Evolutionary conservation across 1,140 invertebrate species (phyloP).

Genomic region (Himalopsyche phryganea): DNA sequence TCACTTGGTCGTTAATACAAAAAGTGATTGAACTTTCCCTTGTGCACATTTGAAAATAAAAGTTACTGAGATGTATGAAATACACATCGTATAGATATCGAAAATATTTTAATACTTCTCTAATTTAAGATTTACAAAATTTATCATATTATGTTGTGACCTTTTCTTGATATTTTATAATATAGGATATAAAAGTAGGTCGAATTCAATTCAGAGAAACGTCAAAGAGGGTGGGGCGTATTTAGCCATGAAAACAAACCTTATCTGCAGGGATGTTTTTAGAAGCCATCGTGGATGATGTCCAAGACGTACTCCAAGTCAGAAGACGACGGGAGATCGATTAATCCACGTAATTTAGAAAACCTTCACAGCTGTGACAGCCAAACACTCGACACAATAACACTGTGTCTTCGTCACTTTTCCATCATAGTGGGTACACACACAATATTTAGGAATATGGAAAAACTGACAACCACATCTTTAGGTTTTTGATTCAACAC

Average conservation of each 20-base stretch:
- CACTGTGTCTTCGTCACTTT: constrained; percentile 25
- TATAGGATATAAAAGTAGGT: constrained; percentile 25
- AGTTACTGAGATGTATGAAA: too few species aligned
- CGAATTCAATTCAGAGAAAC: constrained; percentile 12
- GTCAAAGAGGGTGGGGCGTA: constrained; percentile 21
- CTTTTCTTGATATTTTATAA: constrained; percentile 11
- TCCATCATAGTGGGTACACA: constrained; percentile 15
- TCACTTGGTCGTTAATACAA: too few species aligned
- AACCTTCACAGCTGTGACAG: constrained; percentile 26
- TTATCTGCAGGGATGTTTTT: constrained; percentile 31
- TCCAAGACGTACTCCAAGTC: constrained; percentile 17
- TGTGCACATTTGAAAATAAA: too few species aligned
- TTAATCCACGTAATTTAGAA: constrained; percentile 19
- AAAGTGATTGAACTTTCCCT: too few species aligned
- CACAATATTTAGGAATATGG: constrained; percentile 13
- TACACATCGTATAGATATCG: too few species aligned
- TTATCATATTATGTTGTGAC: constrained; percentile 3
- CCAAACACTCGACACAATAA: constrained; percentile 26
- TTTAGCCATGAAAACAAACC: constrained; percentile 13
- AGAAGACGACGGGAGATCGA: constrained; percentile 9
- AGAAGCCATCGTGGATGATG: constrained; percentile 26
- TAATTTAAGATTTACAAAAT: too few species aligned
- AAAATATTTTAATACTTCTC: too few species aligned
- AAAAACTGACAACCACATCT: constrained; percentile 18
- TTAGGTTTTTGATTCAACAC: constrained; percentile 17